phyloP scores from a whole-genome alignment of 2,797 vertebrate genomes.

The Oreochromis grahami region DNA sequence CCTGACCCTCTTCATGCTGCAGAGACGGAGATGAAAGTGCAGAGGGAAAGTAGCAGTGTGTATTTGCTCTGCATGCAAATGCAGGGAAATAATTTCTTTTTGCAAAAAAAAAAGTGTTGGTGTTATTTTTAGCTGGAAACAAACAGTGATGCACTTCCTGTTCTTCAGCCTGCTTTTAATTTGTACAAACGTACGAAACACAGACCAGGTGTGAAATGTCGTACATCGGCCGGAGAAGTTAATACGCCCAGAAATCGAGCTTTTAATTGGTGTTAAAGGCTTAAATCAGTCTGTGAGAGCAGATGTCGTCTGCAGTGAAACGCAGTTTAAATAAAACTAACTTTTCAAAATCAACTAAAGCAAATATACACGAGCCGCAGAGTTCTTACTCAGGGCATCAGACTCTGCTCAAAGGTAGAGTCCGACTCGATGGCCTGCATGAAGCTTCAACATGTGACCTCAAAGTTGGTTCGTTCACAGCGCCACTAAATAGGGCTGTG shows the following conservation, averaged over 20 bases:
- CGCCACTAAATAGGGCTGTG: neutral
- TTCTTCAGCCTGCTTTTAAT: neutral
- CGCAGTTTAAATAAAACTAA: neutral
- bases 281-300: neutral
- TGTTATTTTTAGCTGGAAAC: neutral
- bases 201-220: neutral
- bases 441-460: neutral
- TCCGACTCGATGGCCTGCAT: rapidly evolving
- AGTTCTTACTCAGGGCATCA: neutral
- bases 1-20: neutral
- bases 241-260: neutral
- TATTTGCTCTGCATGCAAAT: neutral
- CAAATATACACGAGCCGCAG: rapidly evolving
- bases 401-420: neutral
- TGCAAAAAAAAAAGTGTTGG: neutral
- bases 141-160: neutral
- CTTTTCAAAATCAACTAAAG: neutral
- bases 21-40: neutral
- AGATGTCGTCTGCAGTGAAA: neutral
- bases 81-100: neutral
- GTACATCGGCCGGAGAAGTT: neutral
- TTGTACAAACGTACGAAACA: neutral
- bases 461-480: neutral
- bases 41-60: neutral
- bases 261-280: neutral